Percentiles rank a stretch among this genome's conserved stretches.
These are phyloP conservation scores for Notodonta ziczac DNA, from an alignment of 2,888 invertebrate species.

Conservation along the genomic window DNA sequence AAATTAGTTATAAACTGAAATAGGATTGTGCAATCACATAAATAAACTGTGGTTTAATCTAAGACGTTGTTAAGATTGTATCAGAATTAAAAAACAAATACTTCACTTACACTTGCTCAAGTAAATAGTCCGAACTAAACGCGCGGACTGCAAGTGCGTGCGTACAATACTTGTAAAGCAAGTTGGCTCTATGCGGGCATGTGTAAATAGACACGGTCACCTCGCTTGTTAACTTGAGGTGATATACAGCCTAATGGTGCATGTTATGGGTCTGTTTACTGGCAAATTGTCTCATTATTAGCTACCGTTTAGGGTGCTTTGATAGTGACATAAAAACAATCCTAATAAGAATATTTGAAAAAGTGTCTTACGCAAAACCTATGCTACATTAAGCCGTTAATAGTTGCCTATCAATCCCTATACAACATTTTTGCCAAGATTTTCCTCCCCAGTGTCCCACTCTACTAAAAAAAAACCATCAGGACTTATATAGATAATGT, in stretches of 20 bases:
- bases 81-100: not conserved
- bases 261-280: constrained; percentile 18
- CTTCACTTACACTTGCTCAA: constrained; percentile 12
- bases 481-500: too few relatives aligned
- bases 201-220: constrained; percentile 62
- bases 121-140: constrained; percentile 36
- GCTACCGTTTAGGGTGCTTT: constrained; percentile 10
- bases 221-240: constrained; percentile 23
- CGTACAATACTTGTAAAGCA: constrained; percentile 53
- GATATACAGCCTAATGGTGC: constrained; percentile 16
- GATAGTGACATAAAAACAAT: constrained; percentile 3
- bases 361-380: too few relatives aligned
- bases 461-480: too few relatives aligned
- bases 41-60: not conserved
- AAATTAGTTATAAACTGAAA: constrained; percentile 20
- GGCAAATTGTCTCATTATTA: constrained; percentile 16
- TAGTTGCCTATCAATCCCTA: too few relatives aligned
- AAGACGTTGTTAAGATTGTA: not conserved
- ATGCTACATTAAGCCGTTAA: too few relatives aligned
- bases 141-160: constrained; percentile 56
- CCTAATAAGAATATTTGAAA: too few relatives aligned
- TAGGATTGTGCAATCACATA: constrained; percentile 11
- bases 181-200: constrained; percentile 45
- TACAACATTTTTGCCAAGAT: too few relatives aligned
- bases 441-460: too few relatives aligned